Evolutionary conservation across 2,797 vertebrate genomes (phyloP).

Genomic region (Anableps anableps): DNA sequence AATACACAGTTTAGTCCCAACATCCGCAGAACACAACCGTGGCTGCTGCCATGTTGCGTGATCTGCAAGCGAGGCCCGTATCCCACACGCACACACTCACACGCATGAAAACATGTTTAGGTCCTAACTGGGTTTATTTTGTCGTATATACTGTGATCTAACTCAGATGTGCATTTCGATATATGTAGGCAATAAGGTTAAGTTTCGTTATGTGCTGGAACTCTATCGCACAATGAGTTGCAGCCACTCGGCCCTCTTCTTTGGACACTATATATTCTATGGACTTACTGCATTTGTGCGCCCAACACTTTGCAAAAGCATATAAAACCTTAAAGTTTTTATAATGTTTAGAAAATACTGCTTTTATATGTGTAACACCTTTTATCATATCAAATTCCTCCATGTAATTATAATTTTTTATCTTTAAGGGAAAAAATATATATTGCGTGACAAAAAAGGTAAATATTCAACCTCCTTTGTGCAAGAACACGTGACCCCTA

Average conservation of each 20-base stretch:
- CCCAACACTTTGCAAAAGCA: neutral
- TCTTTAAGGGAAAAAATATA: constrained; percentile 39
- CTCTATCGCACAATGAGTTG: neutral
- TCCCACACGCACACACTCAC: constrained; percentile 25
- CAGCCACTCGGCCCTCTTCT: neutral
- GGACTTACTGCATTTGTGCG: neutral
- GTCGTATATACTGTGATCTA: too few species aligned
- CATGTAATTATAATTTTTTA: neutral
- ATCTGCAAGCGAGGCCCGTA: constrained; percentile 58
- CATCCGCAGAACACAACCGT: constrained; percentile 50
- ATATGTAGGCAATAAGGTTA: constrained; percentile 16
- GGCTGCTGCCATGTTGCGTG: constrained; percentile 61
- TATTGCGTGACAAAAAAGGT: constrained; percentile 80
- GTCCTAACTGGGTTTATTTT: constrained; percentile 36
- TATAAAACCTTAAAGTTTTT: neutral
- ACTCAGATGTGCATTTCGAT: constrained; percentile 1
- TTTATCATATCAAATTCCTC: neutral
- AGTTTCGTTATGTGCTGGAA: constrained; percentile 47
- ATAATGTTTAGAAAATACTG: neutral
- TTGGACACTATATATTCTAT: neutral
- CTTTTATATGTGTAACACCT: neutral
- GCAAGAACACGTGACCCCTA: constrained; percentile 76
- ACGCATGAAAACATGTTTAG: neutral
- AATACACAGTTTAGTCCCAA: constrained; percentile 39
- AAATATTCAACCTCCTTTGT: constrained; percentile 77